Percentiles rank a stretch among this genome's conserved stretches.
phyloP scores from a whole-genome alignment of 1,140 invertebrate genomes.

The Aphidius gifuensis region DNA sequence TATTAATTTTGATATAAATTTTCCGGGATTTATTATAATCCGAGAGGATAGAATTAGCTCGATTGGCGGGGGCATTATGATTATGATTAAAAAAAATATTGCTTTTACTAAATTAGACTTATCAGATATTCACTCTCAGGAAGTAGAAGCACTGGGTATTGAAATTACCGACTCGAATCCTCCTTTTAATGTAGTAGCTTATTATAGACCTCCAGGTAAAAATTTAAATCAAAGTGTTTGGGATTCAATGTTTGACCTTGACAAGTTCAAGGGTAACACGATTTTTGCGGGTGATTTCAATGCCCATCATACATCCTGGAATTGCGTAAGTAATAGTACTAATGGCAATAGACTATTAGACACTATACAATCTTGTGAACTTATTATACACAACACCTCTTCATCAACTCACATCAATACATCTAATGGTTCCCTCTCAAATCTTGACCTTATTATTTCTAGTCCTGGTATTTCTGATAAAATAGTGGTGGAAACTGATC shows the following conservation, averaged over 20 bases:
- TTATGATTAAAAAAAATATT: constrained; percentile 3
- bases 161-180: constrained; percentile 16
- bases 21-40: constrained; percentile 14
- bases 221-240: neutral
- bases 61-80: constrained; percentile 11
- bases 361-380: constrained; percentile 12
- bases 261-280: constrained; percentile 2
- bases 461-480: constrained; percentile 10
- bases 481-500: constrained; percentile 3
- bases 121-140: neutral
- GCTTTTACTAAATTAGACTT: neutral
- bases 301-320: constrained; percentile 10
- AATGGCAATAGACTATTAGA: constrained; percentile 14
- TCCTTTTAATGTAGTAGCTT: constrained; percentile 9
- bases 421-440: constrained; percentile 6
- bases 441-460: constrained; percentile 23
- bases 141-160: constrained; percentile 2
- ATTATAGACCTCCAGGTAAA: constrained; percentile 9
- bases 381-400: constrained; percentile 8
- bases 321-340: constrained; percentile 4
- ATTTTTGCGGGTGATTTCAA: constrained; percentile 19
- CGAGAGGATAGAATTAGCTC: constrained; percentile 1
- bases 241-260: constrained; percentile 2
- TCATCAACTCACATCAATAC: constrained; percentile 14
- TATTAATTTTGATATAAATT: neutral